Percentiles rank a stretch among this genome's conserved stretches.
phyloP scores from a whole-genome alignment of 1,140 invertebrate species.

The Ganaspis sp. region DNA sequence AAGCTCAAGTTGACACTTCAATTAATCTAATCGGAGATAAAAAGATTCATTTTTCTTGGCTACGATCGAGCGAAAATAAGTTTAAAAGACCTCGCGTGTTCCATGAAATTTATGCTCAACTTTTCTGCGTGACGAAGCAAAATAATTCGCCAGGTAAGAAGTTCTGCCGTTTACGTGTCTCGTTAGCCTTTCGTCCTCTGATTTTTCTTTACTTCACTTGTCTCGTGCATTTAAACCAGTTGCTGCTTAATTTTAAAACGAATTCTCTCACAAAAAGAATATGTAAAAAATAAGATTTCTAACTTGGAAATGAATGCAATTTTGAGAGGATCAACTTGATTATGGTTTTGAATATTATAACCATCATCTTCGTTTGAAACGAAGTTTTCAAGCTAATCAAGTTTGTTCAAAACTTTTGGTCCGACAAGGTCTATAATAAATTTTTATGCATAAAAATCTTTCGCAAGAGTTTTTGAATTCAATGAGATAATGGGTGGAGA shows the following conservation, averaged over 20 bases:
- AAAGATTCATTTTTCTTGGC: background rate
- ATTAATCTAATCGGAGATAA: constrained; percentile 10
- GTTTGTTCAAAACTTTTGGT: too few relatives aligned
- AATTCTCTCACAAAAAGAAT: background rate
- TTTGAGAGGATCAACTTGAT: too few relatives aligned
- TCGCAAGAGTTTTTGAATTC: background rate
- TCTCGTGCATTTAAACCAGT: constrained; percentile 7
- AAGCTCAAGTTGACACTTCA: constrained; percentile 23
- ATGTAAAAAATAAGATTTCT: too few relatives aligned
- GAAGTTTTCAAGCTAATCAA: too few relatives aligned
- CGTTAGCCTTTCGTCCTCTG: background rate
- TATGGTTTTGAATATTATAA: too few relatives aligned
- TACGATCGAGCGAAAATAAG: background rate
- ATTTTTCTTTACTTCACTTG: background rate
- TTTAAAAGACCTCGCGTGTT: background rate
- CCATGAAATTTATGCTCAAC: constrained; percentile 15
- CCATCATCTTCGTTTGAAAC: too few relatives aligned
- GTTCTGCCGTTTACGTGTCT: background rate
- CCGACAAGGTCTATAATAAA: too few relatives aligned
- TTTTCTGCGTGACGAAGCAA: constrained; percentile 22
- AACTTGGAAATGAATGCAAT: too few relatives aligned
- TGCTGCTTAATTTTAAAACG: background rate
- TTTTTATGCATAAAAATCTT: background rate
- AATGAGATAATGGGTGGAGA: constrained; percentile 12
- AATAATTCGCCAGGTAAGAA: constrained; percentile 1